Conservation (phyloP, 2,888 invertebrate species). For the Andrena praecox region DNA sequence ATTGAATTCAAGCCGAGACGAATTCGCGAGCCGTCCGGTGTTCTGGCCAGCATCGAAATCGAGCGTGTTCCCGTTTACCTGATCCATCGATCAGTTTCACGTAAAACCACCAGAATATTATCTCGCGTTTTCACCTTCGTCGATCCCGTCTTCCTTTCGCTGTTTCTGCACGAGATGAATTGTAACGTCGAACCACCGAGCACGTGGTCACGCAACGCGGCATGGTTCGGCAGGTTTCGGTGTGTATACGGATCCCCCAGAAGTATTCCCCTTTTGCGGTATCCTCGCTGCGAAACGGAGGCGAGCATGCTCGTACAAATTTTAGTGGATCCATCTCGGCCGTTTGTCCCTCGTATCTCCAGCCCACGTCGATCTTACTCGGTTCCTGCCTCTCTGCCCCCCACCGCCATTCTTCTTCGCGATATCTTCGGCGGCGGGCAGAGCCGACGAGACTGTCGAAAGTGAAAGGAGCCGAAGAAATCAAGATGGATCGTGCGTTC, state of each 20-base stretch:
- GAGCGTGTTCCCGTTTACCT: conserved; percentile 25
- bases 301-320: background rate
- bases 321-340: background rate
- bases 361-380: conserved; percentile 22
- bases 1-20: conserved; percentile 59
- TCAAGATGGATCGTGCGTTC: conserved; percentile 76
- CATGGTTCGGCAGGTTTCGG: background rate
- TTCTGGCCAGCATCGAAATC: conserved; percentile 38
- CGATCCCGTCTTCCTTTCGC: background rate
- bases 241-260: conserved; percentile 3
- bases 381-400: background rate
- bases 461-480: conserved; percentile 79
- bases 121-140: conserved; percentile 7
- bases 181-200: background rate
- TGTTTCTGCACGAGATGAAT: conserved; percentile 12
- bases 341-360: background rate
- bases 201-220: conserved; percentile 7
- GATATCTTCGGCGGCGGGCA: conserved; percentile 66
- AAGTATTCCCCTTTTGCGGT: conserved; percentile 10
- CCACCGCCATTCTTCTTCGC: conserved; percentile 10
- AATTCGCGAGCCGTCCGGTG: conserved; percentile 46
- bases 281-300: background rate
- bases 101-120: conserved; percentile 7
- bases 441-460: conserved; percentile 74
- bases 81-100: background rate